A percentile compares a stretch with the other conserved stretches of the same genome.
Evolutionary conservation across 2,797 vertebrate species (phyloP).

Genomic region (Setipinna tenuifilis): DNA sequence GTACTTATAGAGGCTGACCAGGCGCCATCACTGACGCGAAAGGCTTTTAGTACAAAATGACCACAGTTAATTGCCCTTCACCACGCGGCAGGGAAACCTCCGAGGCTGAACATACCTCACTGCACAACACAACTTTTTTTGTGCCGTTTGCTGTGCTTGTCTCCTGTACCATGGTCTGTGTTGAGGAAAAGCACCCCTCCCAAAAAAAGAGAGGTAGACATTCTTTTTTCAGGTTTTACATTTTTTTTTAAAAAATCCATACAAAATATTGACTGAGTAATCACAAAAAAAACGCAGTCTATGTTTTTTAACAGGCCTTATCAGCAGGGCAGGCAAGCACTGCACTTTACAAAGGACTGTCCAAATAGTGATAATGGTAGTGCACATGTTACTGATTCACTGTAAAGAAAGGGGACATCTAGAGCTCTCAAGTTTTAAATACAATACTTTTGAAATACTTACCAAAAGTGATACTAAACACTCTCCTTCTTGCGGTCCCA

Average conservation of each 20-base stretch:
- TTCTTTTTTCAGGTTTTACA: background rate
- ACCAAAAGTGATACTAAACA: no score
- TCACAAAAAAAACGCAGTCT: background rate
- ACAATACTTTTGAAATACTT: no score
- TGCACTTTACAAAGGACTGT: background rate
- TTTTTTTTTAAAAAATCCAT: background rate
- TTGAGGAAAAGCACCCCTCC: conserved; percentile 59
- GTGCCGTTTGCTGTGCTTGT: conserved; percentile 68
- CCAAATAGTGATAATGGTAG: background rate
- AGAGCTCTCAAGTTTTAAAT: no score
- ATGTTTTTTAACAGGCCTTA: background rate
- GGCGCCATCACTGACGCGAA: background rate
- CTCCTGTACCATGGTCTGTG: conserved; percentile 69
- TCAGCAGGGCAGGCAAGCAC: background rate
- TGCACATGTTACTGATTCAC: background rate
- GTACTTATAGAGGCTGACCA: background rate
- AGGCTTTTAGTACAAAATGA: background rate
- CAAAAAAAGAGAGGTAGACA: conserved; percentile 27
- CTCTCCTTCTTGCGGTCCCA: no score
- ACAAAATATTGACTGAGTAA: background rate
- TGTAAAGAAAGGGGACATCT: background rate
- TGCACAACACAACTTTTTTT: conserved; percentile 77
- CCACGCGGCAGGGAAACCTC: background rate
- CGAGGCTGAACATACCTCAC: conserved; percentile 78
- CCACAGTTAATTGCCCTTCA: background rate